Evolutionary conservation across 2,113 vertebrate genomes (phyloP).

Genomic region (Ariopsis seemanni): DNA sequence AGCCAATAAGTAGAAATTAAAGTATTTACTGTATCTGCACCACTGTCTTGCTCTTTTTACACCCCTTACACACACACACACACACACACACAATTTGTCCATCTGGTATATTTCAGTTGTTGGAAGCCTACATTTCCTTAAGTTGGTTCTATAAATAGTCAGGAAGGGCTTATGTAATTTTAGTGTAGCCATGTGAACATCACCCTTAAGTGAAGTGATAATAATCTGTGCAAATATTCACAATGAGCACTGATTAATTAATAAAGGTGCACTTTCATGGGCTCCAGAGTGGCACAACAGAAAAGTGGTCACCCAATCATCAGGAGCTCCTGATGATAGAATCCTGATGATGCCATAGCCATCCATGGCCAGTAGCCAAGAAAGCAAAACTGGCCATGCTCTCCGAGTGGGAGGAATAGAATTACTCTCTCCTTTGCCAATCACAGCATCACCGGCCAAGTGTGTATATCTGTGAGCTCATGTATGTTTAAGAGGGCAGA

Average conservation of each 20-base stretch:
- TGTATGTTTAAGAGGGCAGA: neutral
- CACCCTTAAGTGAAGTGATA: neutral
- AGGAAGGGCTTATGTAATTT: neutral
- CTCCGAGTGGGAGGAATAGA: neutral
- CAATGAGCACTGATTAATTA: neutral
- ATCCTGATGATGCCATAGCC: neutral
- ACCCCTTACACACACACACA: too few relatives aligned
- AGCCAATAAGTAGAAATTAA: neutral
- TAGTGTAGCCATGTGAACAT: neutral
- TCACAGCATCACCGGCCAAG: neutral
- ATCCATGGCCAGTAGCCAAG: neutral
- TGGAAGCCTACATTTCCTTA: neutral
- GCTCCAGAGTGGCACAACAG: neutral
- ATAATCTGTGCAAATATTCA: neutral
- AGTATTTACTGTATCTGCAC: neutral
- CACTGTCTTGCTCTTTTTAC: neutral
- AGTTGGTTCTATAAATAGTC: neutral
- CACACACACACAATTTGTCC: too few relatives aligned
- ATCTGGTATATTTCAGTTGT: too few relatives aligned
- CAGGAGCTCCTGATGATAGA: neutral
- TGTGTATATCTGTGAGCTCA: neutral
- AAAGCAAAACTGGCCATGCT: neutral
- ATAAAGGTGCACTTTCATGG: neutral
- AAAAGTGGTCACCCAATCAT: neutral
- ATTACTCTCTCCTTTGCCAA: neutral